Percentiles rank a stretch among this genome's conserved stretches.
Evolutionary conservation across 2,797 vertebrate species (phyloP).

Genomic region (Scolopax rusticola): DNA sequence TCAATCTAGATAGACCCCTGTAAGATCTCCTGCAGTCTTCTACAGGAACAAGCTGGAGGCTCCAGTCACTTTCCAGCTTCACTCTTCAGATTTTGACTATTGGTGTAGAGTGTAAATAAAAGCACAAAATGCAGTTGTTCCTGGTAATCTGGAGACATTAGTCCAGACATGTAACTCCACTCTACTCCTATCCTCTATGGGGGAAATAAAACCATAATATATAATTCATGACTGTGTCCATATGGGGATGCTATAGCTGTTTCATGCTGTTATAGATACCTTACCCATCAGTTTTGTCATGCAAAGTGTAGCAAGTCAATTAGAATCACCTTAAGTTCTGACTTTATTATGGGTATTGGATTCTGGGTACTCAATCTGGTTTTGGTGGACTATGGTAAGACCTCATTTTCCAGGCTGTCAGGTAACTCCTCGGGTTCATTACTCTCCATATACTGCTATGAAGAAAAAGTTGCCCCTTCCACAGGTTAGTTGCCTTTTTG

Average conservation of each 20-base stretch:
- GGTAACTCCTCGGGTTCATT: not conserved
- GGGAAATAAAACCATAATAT: not conserved
- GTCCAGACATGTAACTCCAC: not conserved
- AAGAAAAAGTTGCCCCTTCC: not conserved
- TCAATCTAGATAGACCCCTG: not conserved
- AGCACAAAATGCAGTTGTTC: not conserved
- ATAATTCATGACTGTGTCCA: not conserved
- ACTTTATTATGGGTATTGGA: not conserved
- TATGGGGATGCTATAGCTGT: not conserved
- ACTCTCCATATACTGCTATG: not conserved
- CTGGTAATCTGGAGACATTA: not conserved
- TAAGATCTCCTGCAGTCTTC: not conserved
- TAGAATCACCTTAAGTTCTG: not conserved
- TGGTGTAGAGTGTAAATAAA: not conserved
- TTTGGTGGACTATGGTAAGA: not conserved
- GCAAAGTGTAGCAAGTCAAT: not conserved
- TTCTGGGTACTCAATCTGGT: not conserved
- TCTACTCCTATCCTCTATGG: not conserved
- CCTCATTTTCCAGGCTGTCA: constrained; percentile 24
- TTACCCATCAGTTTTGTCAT: not conserved
- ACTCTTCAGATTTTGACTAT: not conserved
- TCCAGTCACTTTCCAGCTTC: not conserved
- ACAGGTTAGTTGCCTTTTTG: not conserved
- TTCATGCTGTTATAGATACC: not conserved
- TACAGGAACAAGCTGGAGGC: not conserved